Conservation (phyloP, 2,888 invertebrate genomes). For the Erannis defoliaria region DNA sequence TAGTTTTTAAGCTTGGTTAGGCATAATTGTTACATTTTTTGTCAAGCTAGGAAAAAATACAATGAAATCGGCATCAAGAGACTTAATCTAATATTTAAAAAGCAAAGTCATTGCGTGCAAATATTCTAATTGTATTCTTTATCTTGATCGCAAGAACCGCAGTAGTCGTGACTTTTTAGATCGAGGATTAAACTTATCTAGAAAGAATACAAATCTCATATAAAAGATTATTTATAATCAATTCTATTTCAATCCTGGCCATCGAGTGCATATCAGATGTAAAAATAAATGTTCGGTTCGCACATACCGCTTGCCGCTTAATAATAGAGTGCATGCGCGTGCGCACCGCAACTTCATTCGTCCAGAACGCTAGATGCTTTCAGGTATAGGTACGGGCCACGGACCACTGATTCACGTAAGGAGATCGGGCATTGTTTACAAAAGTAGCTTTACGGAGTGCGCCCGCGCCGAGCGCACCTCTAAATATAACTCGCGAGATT, state of each 20-base stretch:
- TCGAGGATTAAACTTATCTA: not conserved
- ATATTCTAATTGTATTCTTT: constrained; percentile 5
- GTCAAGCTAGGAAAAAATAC: no score
- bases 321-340: constrained; percentile 32
- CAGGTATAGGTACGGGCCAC: constrained; percentile 28
- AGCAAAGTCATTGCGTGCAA: constrained; percentile 1
- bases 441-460: constrained; percentile 41
- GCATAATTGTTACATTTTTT: not conserved
- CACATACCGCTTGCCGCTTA: constrained; percentile 14
- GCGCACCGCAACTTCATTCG: constrained; percentile 33
- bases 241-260: constrained; percentile 12
- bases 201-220: constrained; percentile 2
- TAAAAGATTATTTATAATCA: constrained; percentile 9
- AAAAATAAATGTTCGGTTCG: constrained; percentile 27
- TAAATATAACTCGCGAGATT: constrained; percentile 55
- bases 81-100: not conserved
- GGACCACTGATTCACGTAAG: constrained; percentile 46
- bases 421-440: constrained; percentile 48
- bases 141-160: not conserved
- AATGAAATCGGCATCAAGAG: not conserved
- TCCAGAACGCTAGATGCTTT: constrained; percentile 36
- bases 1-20: not conserved
- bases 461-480: constrained; percentile 46
- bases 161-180: not conserved
- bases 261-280: constrained; percentile 11